Base-by-base conservation (phyloP, 2,888 invertebrate species). In the Agrochola lychnidis region DNA sequence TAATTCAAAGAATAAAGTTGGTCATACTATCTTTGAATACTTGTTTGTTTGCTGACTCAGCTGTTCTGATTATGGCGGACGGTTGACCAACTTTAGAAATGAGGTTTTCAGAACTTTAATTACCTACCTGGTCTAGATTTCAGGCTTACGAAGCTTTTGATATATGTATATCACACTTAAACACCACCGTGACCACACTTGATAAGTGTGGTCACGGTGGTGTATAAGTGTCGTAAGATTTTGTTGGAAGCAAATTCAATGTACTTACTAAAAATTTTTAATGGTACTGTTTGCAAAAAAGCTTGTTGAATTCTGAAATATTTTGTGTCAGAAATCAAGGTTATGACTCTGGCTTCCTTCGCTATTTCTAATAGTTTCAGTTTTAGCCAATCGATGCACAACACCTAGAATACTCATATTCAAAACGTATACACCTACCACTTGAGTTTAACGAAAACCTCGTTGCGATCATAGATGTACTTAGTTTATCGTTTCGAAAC, bases 11-110 rank as follows among this genome's bases (percentile, higher is more conserved):
- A 69, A 73, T 36, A 19, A 45, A 62, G 40, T 70, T 67, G 16
- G 42, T 42, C 53, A 66, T 48, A 45, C 16, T 45, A 6, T 6
- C 19, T 10, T 9, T 2, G 12, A 36, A 19, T 62, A 68, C 2
- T 30, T 30, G 36, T 70, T 74, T 63, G 73, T 76, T 81, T 71
- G 25, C 25, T 81, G 53, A 76, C 40, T 71, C 81, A 76, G 59
- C 40, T 48, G 19, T 25, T 9, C 14, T 64, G 30, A 66, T 25
- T 61, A 57, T 7, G 19, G n/a, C 19, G 19, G 22, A 16, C 25
- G 19, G 19, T n/a, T 45, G 14, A 45, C 36, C n/a, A 71, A 71
- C 36, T 71, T 56, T 36, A 45, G 4, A 62, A 66, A 40, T 2
- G 4, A 45, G 9, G 12, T 42, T 51, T 78, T 51, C 22, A 36